Conservation (phyloP, 2,113 vertebrate genomes). For the Pavo muticus region DNA sequence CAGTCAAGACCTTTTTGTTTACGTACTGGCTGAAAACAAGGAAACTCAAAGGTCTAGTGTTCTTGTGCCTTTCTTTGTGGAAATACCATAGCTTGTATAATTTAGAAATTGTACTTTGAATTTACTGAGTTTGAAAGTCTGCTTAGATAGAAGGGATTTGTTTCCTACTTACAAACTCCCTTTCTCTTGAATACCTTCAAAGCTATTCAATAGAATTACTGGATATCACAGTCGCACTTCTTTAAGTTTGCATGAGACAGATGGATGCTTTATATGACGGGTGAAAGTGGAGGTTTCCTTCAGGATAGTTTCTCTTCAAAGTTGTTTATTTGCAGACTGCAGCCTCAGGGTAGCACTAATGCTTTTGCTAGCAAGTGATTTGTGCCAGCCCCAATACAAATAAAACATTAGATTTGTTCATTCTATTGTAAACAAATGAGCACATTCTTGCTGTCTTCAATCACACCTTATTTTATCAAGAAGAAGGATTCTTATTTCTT, state of each 20-base stretch:
- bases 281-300: conserved; percentile 10
- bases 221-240: background rate
- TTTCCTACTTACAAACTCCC: background rate
- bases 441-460: background rate
- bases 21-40: background rate
- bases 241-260: background rate
- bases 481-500: background rate
- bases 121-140: background rate
- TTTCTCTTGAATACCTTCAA: background rate
- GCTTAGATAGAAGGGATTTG: background rate
- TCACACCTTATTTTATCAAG: background rate
- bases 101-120: background rate
- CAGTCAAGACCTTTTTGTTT: background rate
- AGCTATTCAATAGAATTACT: background rate
- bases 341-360: background rate
- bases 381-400: background rate
- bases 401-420: background rate
- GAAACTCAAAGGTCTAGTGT: background rate
- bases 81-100: background rate
- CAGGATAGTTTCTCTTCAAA: background rate
- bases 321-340: background rate
- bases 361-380: conserved; percentile 15
- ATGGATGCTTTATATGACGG: background rate
- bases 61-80: background rate
- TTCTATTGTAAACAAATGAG: background rate